These are phyloP conservation scores for Salpingus planirostris DNA, from an alignment of 2,888 invertebrate species.

Conservation along the genomic window DNA sequence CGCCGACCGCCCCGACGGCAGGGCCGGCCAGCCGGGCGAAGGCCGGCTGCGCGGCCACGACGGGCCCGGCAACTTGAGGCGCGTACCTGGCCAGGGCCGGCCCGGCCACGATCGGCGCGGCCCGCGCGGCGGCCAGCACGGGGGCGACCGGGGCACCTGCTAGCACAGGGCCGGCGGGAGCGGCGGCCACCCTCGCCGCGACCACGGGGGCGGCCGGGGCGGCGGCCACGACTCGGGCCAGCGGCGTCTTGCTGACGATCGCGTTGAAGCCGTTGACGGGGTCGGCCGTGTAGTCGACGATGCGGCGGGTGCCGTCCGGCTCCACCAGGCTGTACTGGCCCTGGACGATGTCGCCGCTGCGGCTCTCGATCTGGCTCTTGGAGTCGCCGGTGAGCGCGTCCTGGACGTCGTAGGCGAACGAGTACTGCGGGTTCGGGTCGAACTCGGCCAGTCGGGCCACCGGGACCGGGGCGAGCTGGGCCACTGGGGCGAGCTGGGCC, in stretches of 20 bases:
- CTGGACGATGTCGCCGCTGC: constrained; percentile 56
- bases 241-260: constrained; percentile 54
- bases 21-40: constrained; percentile 12
- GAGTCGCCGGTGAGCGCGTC: constrained; percentile 56
- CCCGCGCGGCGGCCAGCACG: constrained; percentile 13
- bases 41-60: constrained; percentile 8
- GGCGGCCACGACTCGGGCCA: constrained; percentile 37
- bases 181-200: constrained; percentile 26
- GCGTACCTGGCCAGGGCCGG: constrained; percentile 4
- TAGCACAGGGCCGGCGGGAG: constrained; percentile 28
- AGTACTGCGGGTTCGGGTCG: constrained; percentile 57
- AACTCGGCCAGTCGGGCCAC: constrained; percentile 46
- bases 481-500: constrained; percentile 32
- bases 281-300: constrained; percentile 58
- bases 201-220: constrained; percentile 26
- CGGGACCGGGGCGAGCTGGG: constrained; percentile 36
- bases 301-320: constrained; percentile 54
- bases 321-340: constrained; percentile 55
- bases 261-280: constrained; percentile 60
- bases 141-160: constrained; percentile 23
- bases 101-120: constrained; percentile 19
- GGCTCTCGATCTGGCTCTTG: constrained; percentile 45
- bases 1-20: constrained; percentile 39
- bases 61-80: constrained; percentile 31
- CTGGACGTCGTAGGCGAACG: constrained; percentile 60